Percentiles rank a stretch among this genome's conserved stretches.
phyloP scores from a whole-genome alignment of 2,113 vertebrate species.

The Crypturellus undulatus region DNA sequence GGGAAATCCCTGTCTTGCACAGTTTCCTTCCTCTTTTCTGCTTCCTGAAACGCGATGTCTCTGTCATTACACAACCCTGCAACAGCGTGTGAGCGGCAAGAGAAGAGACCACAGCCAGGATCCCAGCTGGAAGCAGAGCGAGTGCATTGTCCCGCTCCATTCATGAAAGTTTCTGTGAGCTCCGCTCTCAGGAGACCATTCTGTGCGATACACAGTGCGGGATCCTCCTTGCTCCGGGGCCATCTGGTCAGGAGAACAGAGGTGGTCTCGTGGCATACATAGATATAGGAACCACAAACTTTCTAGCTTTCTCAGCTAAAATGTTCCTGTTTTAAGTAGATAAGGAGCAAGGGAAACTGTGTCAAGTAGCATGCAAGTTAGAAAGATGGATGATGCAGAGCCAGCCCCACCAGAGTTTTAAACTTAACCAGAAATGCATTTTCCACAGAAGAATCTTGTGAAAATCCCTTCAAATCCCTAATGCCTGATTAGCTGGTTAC shows the following conservation, averaged over 20 bases:
- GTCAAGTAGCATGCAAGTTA: accelerated
- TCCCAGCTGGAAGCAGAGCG: not conserved
- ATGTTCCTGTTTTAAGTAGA: not conserved
- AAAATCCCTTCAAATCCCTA: not conserved
- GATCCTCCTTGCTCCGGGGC: not conserved
- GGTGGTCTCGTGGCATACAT: not conserved
- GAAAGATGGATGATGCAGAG: not conserved
- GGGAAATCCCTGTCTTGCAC: slow-evolving; percentile 62
- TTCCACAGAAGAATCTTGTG: not conserved
- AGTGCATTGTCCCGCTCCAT: accelerated
- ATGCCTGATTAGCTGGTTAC: not conserved
- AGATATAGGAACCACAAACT: not conserved
- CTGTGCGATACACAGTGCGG: not conserved
- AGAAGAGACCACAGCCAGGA: not conserved
- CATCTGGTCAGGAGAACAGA: not conserved
- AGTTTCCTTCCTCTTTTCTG: slow-evolving; percentile 63
- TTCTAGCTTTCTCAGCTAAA: not conserved
- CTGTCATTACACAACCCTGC: not conserved
- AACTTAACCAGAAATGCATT: not conserved
- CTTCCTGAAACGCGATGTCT: slow-evolving; percentile 34
- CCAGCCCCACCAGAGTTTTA: not conserved
- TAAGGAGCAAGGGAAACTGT: not conserved
- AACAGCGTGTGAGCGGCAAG: not conserved
- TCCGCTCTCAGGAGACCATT: accelerated
- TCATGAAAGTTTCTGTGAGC: not conserved